A percentile compares a stretch with the other conserved stretches of the same genome.
phyloP scores from a whole-genome alignment of 2,888 invertebrate species.

The Nowickia ferox region DNA sequence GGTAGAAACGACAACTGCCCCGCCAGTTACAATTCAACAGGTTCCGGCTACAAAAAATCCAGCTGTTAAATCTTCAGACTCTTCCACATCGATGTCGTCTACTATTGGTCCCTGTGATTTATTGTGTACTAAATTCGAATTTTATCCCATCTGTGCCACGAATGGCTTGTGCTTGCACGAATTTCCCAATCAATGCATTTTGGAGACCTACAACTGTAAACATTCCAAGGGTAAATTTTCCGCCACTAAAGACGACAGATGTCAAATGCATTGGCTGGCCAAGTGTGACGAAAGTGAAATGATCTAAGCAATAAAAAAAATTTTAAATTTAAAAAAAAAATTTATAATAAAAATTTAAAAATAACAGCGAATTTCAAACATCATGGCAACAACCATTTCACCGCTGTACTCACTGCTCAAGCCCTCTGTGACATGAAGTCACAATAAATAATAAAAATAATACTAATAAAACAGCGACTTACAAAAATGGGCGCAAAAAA shows the following conservation, averaged over 20 bases:
- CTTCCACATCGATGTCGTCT: not conserved
- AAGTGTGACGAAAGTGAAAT: constrained; percentile 74
- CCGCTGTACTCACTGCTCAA: no score
- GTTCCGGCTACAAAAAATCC: not conserved
- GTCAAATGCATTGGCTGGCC: constrained; percentile 73
- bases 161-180: constrained; percentile 78
- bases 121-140: constrained; percentile 78
- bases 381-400: no score
- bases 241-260: constrained; percentile 75
- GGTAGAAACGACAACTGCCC: not conserved
- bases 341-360: not conserved
- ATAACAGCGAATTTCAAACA: no score
- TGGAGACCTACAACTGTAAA: constrained; percentile 79
- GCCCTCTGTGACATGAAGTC: no score
- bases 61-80: not conserved
- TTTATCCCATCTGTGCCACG: constrained; percentile 77
- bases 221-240: constrained; percentile 77
- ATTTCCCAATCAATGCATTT: constrained; percentile 79
- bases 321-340: not conserved
- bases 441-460: no score
- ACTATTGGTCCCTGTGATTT: constrained; percentile 74
- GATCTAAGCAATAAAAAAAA: constrained; percentile 6
- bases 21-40: not conserved
- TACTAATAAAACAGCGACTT: no score
- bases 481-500: no score